Evolutionary conservation across 2,888 invertebrate species (phyloP).

Genomic region (Tolmerus cingulatus): DNA sequence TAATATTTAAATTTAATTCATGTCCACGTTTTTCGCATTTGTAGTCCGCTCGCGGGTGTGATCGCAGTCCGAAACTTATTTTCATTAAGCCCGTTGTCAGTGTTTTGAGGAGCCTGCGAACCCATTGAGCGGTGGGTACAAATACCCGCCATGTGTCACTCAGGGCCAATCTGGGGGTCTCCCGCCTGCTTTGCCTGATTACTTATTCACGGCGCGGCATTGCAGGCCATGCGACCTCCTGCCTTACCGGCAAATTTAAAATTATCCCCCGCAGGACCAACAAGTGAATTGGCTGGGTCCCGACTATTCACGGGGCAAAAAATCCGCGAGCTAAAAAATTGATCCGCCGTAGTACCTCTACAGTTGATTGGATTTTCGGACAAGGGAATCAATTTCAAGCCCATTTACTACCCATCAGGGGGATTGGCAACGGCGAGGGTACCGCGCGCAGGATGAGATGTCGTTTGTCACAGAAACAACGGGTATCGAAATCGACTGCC

Average conservation of each 20-base stretch:
- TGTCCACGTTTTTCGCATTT: too few relatives aligned
- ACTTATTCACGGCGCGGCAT: constrained; percentile 2
- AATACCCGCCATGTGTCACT: background rate
- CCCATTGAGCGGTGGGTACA: background rate
- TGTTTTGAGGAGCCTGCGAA: background rate
- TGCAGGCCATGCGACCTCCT: background rate
- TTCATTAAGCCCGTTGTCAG: background rate
- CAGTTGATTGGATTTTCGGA: constrained; percentile 30
- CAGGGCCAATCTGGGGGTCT: background rate
- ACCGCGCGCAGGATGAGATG: background rate
- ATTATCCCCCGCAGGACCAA: constrained; percentile 5
- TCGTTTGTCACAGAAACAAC: constrained; percentile 9
- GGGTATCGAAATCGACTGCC: background rate
- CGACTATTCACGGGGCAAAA: background rate
- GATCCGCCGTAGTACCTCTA: background rate
- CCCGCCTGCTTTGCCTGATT: background rate
- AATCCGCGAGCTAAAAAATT: background rate
- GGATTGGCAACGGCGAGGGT: background rate
- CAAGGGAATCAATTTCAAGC: constrained; percentile 32
- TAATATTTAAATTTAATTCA: too few relatives aligned
- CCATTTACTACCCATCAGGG: constrained; percentile 23
- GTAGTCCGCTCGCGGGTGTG: background rate
- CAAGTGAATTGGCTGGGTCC: background rate
- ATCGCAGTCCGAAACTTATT: background rate
- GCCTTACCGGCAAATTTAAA: background rate